Percentiles rank a stretch among this genome's conserved stretches.
These are phyloP conservation scores for Lamellibrachia columna DNA, from an alignment of 2,888 invertebrate species.

Conservation along the genomic window DNA sequence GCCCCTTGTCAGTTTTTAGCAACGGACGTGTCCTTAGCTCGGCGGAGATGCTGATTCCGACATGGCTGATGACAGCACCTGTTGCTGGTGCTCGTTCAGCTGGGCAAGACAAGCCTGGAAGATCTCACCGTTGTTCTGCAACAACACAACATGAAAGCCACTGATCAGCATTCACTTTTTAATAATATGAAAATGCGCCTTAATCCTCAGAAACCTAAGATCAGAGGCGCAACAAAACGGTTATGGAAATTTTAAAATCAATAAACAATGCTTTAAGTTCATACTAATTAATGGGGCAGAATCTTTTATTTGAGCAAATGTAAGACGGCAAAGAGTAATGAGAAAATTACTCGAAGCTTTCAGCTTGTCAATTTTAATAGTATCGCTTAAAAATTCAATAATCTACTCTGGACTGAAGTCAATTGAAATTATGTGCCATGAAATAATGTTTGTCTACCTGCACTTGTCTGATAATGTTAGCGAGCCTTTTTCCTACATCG, in stretches of 20 bases:
- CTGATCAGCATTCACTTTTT: not conserved
- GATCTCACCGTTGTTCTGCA: slow-evolving; percentile 79
- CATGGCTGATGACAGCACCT: slow-evolving; percentile 71
- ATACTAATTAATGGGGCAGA: no score
- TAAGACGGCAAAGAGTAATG: no score
- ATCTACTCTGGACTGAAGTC: not conserved
- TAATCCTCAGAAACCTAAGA: not conserved
- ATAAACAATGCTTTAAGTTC: no score
- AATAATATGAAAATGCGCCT: not conserved
- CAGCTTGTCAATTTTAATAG: no score
- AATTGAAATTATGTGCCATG: not conserved
- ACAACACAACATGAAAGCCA: slow-evolving; percentile 36
- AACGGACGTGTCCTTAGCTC: not conserved
- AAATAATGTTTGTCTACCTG: slow-evolving; percentile 71
- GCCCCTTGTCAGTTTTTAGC: not conserved
- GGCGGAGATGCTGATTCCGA: not conserved
- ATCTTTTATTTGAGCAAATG: no score
- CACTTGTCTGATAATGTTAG: slow-evolving; percentile 85
- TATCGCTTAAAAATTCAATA: no score
- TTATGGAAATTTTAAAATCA: no score
- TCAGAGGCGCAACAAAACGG: no score
- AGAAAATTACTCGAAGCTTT: no score
- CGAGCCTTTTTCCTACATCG: slow-evolving; percentile 81
- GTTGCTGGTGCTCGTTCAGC: slow-evolving; percentile 82
- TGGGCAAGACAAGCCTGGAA: slow-evolving; percentile 83